phyloP scores from a whole-genome alignment of 1,140 invertebrate species.

The Trichoplusia ni region DNA sequence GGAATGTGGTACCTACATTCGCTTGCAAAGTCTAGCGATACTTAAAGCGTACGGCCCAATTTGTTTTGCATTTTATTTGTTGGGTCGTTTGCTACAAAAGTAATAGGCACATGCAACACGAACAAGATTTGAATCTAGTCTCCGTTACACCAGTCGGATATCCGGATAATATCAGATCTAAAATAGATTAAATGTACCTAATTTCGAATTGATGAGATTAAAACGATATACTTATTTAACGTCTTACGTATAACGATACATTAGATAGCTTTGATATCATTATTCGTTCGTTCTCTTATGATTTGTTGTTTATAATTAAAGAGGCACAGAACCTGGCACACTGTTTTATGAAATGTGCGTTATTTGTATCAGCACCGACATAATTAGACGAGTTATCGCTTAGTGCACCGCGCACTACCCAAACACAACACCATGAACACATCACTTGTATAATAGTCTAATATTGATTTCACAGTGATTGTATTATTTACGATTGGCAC shows the following conservation, averaged over 20 bases:
- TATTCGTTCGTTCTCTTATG: background rate
- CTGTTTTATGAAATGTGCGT: slow-evolving; percentile 20
- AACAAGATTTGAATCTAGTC: too few relatives aligned
- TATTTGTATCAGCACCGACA: slow-evolving; percentile 21
- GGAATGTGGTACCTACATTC: background rate
- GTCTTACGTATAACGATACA: background rate
- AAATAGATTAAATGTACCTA: background rate
- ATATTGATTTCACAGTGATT: slow-evolving; percentile 25
- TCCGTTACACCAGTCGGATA: too few relatives aligned
- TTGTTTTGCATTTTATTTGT: too few relatives aligned
- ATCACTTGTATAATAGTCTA: slow-evolving; percentile 20
- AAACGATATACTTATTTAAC: background rate
- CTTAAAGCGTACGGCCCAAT: too few relatives aligned
- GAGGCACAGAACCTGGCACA: background rate
- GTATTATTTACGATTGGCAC: slow-evolving; percentile 20
- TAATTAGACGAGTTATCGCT: slow-evolving; percentile 9
- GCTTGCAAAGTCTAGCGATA: background rate
- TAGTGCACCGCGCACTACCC: slow-evolving; percentile 2
- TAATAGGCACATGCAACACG: too few relatives aligned
- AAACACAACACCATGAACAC: slow-evolving; percentile 22
- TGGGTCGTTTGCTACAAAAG: too few relatives aligned
- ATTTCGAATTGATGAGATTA: slow-evolving; percentile 10
- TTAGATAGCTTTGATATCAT: slow-evolving; percentile 7
- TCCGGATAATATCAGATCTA: slow-evolving; percentile 23
- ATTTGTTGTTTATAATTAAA: background rate